A percentile compares a stretch with the other conserved stretches of the same genome.
Conservation (phyloP, 2,113 vertebrate genomes). For the Apistogramma diplotaenia region DNA sequence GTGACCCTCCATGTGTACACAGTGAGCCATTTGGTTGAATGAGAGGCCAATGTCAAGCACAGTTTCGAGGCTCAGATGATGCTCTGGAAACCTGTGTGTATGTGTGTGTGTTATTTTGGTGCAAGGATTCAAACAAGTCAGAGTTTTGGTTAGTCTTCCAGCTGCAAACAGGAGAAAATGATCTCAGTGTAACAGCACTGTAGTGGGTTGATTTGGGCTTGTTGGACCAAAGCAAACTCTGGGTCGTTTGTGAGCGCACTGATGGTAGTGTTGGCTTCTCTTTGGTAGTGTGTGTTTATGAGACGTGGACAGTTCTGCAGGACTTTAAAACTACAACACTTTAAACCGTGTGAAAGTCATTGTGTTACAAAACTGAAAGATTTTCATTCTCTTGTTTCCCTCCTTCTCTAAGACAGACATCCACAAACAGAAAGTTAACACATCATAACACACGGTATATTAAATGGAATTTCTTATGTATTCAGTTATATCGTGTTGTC, state of each 20-base stretch:
- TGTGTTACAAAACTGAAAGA: not conserved
- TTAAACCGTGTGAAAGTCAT: no score
- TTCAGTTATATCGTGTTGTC: not conserved
- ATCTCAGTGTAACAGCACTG: no score
- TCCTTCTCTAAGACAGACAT: not conserved
- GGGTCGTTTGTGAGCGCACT: not conserved
- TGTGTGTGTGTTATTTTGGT: slow-evolving; percentile 1
- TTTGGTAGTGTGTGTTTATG: no score
- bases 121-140: not conserved
- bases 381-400: not conserved
- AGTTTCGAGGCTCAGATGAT: slow-evolving; percentile 24
- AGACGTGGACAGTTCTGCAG: not conserved
- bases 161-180: no score
- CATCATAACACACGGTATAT: not conserved
- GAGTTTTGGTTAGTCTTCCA: not conserved
- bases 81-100: not conserved
- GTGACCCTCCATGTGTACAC: slow-evolving; percentile 32
- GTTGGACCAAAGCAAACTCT: no score
- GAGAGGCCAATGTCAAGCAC: slow-evolving; percentile 9
- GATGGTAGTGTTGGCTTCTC: not conserved
- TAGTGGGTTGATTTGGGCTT: no score
- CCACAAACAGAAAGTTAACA: not conserved
- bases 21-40: not conserved
- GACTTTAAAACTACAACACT: not conserved
- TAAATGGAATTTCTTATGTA: not conserved